Percentiles rank a stretch among this genome's conserved stretches.
Evolutionary conservation across 2,113 vertebrate species (phyloP).

Genomic region (Eulacestoma nigropectus): DNA sequence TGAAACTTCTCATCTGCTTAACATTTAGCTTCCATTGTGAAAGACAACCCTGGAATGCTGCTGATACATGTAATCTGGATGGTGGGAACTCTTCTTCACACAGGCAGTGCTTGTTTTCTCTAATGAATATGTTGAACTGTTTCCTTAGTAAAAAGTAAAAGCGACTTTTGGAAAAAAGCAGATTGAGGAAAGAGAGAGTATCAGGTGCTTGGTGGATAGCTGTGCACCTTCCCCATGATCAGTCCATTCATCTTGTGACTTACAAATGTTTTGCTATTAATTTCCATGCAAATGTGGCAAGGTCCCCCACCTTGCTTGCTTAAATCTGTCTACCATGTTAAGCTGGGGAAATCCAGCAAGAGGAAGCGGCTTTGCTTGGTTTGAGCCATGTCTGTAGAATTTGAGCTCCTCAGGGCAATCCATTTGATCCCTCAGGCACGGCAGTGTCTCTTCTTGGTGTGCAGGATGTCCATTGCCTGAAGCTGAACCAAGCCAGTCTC

Average conservation of each 20-base stretch:
- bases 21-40: not conserved
- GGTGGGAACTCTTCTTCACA: not conserved
- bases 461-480: not conserved
- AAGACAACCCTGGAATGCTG: not conserved
- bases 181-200: not conserved
- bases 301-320: not conserved
- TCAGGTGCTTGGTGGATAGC: not conserved
- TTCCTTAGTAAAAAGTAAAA: not conserved
- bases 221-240: not conserved
- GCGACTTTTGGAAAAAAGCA: not conserved
- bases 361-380: not conserved
- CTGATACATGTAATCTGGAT: not conserved
- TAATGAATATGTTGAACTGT: not conserved
- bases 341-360: not conserved
- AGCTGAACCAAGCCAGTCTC: not conserved
- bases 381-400: not conserved
- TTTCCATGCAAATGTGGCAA: not conserved
- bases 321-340: not conserved
- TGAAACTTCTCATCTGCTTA: slow-evolving; percentile 16
- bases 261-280: not conserved
- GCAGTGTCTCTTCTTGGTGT: not conserved
- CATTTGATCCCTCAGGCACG: not conserved
- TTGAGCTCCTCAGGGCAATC: not conserved
- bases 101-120: not conserved
- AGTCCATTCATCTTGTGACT: not conserved